Evolutionary conservation across 2,113 vertebrate genomes (phyloP), one percentile per base, ranked within the genome.

Genomic region (Sclerurus mexicanus): DNA sequence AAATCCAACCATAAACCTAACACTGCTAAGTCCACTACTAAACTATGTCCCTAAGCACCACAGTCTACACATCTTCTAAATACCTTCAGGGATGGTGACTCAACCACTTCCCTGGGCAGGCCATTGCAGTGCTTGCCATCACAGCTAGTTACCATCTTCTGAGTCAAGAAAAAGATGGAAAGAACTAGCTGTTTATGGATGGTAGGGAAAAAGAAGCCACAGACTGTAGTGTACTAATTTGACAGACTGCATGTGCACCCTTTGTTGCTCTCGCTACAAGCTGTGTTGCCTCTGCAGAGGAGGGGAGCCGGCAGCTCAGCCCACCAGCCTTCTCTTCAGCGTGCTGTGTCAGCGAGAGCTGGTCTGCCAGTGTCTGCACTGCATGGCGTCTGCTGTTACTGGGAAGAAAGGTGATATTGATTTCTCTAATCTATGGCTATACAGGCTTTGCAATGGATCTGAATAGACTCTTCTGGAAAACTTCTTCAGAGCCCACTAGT

Each of bases 221-320:
- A 31, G 73, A 25, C 28, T 87, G 25, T 59, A 16, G 2, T 33
- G 35, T 3, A 1, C 39, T 40, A 37, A n/a, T 46, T 55, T 46
- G 46, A 12, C 0, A 1, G 60, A 58, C 42, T 1, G 0, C 2
- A 3, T 2, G 0, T 5, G 3, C 42, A 5, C 15, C n/a, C 14
- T 59, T 50, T 59, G 39, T 68, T 37, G 44, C 46, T 42, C 17
- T 37, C 42, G 56, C 40, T 33, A 2, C 2, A 12, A 42, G 37
- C 30, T 35, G 60, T 18, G 47, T 7, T 58, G 66, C 20, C 14
- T 23, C 47, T 16, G 39, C 72, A 44, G 33, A 63, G 52, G 37
- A 62, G 50, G 33, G 30, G 35, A 67, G 40, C 0, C 2, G 19
- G 24, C 19, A 47, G 27, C 46, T n/a, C 59, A 46, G 64, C 10